These are phyloP conservation scores for Nesidiocoris tenuis DNA, from an alignment of 2,888 invertebrate genomes.

Conservation along the genomic window DNA sequence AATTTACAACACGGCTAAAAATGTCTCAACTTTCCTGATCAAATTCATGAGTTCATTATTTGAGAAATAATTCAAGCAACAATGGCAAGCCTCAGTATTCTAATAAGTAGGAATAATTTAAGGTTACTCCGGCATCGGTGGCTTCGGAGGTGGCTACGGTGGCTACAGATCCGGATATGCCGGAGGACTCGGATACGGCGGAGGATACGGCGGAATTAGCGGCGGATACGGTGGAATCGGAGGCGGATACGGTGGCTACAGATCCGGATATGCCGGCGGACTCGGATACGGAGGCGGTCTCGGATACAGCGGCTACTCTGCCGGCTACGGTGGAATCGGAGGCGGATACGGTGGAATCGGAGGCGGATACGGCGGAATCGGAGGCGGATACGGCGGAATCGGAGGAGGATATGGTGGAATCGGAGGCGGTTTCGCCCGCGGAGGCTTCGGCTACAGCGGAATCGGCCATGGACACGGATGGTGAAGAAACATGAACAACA, in stretches of 20 bases:
- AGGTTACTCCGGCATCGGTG: not conserved
- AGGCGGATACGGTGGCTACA: constrained; percentile 19
- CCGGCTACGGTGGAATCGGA: not conserved
- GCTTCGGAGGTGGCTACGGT: constrained; percentile 21
- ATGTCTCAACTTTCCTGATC: too few species aligned
- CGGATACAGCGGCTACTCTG: constrained; percentile 1
- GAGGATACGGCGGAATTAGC: constrained; percentile 1
- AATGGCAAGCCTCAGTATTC: too few species aligned
- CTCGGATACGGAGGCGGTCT: constrained; percentile 10
- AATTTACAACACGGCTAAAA: too few species aligned
- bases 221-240: constrained; percentile 19
- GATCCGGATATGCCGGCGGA: not conserved
- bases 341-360: not conserved
- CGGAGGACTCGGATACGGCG: constrained; percentile 1
- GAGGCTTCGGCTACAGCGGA: not conserved
- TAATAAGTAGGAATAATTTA: too few species aligned
- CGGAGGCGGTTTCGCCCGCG: constrained; percentile 12
- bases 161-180: not conserved
- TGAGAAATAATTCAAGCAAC: too few species aligned
- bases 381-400: not conserved
- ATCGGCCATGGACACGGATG: not conserved
- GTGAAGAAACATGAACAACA: not conserved
- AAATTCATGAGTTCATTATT: too few species aligned
- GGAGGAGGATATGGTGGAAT: constrained; percentile 1
- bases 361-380: not conserved